Evolutionary conservation across 2,888 invertebrate genomes (phyloP).

Genomic region (Pocota personata): DNA sequence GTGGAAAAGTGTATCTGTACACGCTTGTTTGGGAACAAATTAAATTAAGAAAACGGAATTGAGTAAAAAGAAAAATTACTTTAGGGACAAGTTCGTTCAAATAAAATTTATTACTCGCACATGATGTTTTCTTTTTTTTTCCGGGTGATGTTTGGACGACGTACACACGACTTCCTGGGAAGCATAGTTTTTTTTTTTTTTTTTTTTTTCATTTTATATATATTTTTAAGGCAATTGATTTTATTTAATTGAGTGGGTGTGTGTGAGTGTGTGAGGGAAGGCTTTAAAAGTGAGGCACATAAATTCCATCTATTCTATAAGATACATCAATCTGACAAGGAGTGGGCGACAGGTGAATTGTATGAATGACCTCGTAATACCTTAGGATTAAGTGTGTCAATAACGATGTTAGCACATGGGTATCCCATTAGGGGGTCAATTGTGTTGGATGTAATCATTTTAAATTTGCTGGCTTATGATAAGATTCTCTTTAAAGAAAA

Average conservation of each 20-base stretch:
- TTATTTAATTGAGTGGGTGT: conserved; percentile 36
- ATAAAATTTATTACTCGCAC: conserved; percentile 67
- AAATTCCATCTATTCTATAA: conserved; percentile 22
- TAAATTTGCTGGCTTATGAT: background rate
- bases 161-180: conserved; percentile 22
- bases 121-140: conserved; percentile 47
- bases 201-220: background rate
- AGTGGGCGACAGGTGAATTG: conserved; percentile 34
- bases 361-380: conserved; percentile 30
- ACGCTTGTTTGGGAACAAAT: conserved; percentile 66
- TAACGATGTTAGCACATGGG: conserved; percentile 32
- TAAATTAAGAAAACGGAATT: conserved; percentile 67
- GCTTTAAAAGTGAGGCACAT: conserved; percentile 17
- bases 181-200: conserved; percentile 12
- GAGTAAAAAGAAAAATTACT: conserved; percentile 61
- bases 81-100: conserved; percentile 63
- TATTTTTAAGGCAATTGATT: conserved; percentile 38
- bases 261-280: background rate
- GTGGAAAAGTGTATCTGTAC: conserved; percentile 64
- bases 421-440: background rate
- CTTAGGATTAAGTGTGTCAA: conserved; percentile 23
- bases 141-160: background rate
- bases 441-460: background rate
- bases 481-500: background rate
- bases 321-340: conserved; percentile 7